Percentiles rank a stretch among this genome's conserved stretches.
Conservation (phyloP, 2,113 vertebrate genomes). For the Gadus chalcogrammus region DNA sequence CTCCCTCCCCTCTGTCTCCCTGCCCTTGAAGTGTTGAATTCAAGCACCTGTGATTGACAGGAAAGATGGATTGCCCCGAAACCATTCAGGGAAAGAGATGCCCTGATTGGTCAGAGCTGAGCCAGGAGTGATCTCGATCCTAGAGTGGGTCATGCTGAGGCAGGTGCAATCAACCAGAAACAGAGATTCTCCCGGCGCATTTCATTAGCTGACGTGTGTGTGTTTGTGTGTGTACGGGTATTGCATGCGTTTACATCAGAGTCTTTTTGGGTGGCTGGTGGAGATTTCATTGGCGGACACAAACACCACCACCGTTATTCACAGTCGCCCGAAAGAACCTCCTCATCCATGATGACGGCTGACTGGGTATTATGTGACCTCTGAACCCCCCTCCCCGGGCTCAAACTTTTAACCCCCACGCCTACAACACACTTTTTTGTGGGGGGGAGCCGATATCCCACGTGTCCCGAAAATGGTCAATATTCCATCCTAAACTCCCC, state of each 20-base stretch:
- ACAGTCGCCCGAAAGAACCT: no score
- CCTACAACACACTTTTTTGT: constrained; percentile 18
- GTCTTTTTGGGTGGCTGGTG: constrained; percentile 3
- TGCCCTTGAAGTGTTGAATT: neutral
- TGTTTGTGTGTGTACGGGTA: constrained; percentile 4
- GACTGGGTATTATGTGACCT: no score
- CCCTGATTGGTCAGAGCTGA: no score
- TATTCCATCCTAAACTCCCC: constrained; percentile 21
- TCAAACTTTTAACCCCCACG: constrained; percentile 44
- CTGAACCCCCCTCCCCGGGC: constrained; percentile 24
- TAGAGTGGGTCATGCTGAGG: no score
- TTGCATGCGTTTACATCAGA: neutral
- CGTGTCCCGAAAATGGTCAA: constrained; percentile 22
- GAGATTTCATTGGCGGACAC: no score
- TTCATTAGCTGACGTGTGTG: neutral
- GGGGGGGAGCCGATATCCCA: constrained; percentile 18
- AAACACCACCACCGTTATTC: no score
- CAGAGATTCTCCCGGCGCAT: neutral
- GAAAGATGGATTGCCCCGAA: no score
- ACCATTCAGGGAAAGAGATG: no score
- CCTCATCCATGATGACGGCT: no score
- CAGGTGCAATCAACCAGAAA: neutral
- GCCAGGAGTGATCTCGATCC: no score
- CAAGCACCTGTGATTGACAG: no score
- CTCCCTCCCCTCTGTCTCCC: neutral